Percentiles rank a stretch among this genome's conserved stretches.
Evolutionary conservation across 2,888 invertebrate species (phyloP).

Genomic region (Apamea anceps): DNA sequence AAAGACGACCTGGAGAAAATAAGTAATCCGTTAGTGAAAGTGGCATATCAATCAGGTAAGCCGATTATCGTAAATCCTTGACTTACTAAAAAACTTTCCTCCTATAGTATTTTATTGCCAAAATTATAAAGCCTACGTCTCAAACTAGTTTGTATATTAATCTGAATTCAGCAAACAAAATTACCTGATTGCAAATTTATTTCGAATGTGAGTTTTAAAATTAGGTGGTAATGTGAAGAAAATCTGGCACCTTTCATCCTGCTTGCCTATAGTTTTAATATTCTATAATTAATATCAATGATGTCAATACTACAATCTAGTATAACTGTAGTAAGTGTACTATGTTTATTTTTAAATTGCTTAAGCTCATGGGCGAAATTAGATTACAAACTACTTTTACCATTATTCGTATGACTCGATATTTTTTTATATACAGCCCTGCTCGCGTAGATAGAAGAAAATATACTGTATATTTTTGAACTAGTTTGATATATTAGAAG

Average conservation of each 20-base stretch:
- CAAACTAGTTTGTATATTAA: background rate
- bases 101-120: background rate
- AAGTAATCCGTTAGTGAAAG: conserved; percentile 45
- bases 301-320: background rate
- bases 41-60: conserved; percentile 36
- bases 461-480: background rate
- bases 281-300: background rate
- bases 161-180: background rate
- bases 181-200: background rate
- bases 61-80: conserved; percentile 45
- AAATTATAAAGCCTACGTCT: conserved; percentile 13
- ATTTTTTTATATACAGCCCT: background rate
- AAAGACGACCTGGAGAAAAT: conserved; percentile 14
- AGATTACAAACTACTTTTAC: conserved; percentile 8
- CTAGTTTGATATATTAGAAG: background rate
- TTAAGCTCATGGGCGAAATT: conserved; percentile 9
- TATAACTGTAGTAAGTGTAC: conserved; percentile 1
- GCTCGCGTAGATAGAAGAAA: background rate
- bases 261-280: background rate
- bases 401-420: background rate
- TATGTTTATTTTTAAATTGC: conserved; percentile 26
- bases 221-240: background rate
- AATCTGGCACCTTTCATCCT: background rate
- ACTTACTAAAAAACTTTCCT: conserved; percentile 16
- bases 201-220: background rate